phyloP scores from a whole-genome alignment of 2,888 invertebrate genomes.

The Leucania comma region DNA sequence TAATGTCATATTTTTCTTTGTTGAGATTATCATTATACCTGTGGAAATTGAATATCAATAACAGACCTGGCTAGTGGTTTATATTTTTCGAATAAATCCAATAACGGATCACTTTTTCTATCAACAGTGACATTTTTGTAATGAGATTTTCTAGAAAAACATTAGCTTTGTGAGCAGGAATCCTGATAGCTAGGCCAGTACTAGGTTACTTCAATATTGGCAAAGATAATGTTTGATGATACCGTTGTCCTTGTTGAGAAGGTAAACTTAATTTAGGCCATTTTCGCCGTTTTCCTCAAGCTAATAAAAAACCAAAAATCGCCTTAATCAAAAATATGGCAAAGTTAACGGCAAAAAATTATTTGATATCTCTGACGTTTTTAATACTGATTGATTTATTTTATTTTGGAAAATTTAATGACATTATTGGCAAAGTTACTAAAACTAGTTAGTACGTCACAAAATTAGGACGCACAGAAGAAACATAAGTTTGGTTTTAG shows the following conservation, averaged over 20 bases:
- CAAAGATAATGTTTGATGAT: neutral
- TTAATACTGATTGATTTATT: too few relatives aligned
- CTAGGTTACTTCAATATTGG: neutral
- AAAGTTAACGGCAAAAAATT: too few relatives aligned
- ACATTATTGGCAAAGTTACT: too few relatives aligned
- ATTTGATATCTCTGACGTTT: too few relatives aligned
- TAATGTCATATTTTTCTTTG: too few relatives aligned
- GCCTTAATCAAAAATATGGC: too few relatives aligned
- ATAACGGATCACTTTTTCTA: neutral
- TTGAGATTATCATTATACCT: neutral
- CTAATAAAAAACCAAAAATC: too few relatives aligned
- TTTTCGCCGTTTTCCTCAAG: neutral
- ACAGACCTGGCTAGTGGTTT: neutral
- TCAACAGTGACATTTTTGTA: neutral
- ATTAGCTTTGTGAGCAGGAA: neutral
- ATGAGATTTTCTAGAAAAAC: conserved; percentile 1
- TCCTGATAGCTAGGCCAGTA: neutral
- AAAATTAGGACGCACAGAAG: too few relatives aligned
- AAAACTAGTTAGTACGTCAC: too few relatives aligned
- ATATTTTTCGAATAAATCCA: neutral
- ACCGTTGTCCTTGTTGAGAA: neutral
- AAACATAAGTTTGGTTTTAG: too few relatives aligned
- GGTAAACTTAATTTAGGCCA: neutral
- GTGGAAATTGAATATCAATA: neutral
- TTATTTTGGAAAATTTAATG: too few relatives aligned